Conservation (phyloP, 2,797 vertebrate genomes). For the Acanthurus tractus region DNA sequence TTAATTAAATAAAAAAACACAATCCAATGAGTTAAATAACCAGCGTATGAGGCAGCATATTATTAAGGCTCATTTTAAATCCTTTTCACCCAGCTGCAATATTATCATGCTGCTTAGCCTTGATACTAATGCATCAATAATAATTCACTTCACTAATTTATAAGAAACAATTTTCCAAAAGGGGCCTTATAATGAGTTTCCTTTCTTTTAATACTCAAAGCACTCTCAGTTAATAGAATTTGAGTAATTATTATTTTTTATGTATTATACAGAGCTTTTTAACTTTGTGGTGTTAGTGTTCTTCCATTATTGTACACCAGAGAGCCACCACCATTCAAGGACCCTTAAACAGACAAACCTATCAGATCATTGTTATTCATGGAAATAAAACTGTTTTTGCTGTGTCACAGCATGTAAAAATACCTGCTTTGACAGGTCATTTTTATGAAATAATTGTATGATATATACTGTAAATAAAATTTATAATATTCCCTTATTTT, state of each 20-base stretch:
- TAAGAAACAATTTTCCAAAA: not conserved
- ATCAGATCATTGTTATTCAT: no score
- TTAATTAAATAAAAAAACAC: not conserved
- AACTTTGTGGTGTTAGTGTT: not conserved
- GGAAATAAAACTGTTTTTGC: not conserved
- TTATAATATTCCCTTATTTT: not conserved
- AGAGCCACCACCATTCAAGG: not conserved
- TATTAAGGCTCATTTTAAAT: conserved; percentile 2
- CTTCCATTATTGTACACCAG: not conserved
- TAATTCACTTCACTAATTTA: not conserved
- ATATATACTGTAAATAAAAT: not conserved
- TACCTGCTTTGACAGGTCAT: not conserved
- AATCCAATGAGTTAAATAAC: not conserved
- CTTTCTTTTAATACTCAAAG: no score
- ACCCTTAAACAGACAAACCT: not conserved
- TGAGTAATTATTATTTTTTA: no score
- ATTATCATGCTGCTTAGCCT: not conserved
- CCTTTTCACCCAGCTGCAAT: not conserved
- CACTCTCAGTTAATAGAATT: no score
- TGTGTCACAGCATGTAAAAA: not conserved
- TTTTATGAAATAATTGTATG: no score
- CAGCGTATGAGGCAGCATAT: not conserved
- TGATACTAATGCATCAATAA: not conserved
- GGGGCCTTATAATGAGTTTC: not conserved
- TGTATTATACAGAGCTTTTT: not conserved